Conservation (phyloP, 2,113 vertebrate genomes). For the Lophochroa leadbeateri region DNA sequence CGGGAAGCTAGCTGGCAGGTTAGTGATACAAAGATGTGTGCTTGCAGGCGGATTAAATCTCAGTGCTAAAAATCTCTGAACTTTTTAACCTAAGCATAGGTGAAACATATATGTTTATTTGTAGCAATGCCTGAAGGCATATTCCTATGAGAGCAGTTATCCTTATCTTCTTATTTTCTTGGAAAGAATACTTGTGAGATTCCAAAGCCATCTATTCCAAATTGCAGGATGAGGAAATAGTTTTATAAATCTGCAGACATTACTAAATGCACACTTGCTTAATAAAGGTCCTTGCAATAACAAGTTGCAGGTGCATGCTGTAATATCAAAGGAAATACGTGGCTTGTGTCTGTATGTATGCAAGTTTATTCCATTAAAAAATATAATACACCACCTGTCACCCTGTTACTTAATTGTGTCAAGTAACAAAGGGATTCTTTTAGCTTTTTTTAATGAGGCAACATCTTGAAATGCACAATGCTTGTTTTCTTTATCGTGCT, state of each 20-base stretch:
- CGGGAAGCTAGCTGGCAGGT: conserved; percentile 78
- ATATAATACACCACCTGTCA: conserved; percentile 73
- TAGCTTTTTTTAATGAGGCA: conserved; percentile 77
- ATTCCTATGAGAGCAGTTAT: conserved; percentile 5
- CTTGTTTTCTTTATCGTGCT: conserved; percentile 56
- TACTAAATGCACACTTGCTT: conserved; percentile 67
- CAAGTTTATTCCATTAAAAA: conserved; percentile 68
- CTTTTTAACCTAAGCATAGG: conserved; percentile 14
- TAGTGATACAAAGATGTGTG: conserved; percentile 60
- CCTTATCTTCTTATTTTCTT: conserved; percentile 60
- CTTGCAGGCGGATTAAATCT: not conserved
- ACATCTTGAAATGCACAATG: conserved; percentile 44
- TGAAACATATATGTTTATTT: conserved; percentile 16
- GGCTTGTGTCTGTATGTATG: conserved; percentile 34
- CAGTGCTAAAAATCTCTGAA: conserved; percentile 39
- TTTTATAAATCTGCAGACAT: conserved; percentile 63
- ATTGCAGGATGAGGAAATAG: conserved; percentile 36
- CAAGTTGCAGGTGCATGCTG: conserved; percentile 71
- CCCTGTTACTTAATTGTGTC: conserved; percentile 78
- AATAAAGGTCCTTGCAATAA: conserved; percentile 70
- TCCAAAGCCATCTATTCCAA: conserved; percentile 41
- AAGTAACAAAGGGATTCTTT: conserved; percentile 75
- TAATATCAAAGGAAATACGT: conserved; percentile 61
- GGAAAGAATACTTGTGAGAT: conserved; percentile 46
- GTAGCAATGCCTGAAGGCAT: conserved; percentile 25